Base-by-base conservation (phyloP, 2,888 invertebrate species). In the Branchipolynoe longqiensis region DNA sequence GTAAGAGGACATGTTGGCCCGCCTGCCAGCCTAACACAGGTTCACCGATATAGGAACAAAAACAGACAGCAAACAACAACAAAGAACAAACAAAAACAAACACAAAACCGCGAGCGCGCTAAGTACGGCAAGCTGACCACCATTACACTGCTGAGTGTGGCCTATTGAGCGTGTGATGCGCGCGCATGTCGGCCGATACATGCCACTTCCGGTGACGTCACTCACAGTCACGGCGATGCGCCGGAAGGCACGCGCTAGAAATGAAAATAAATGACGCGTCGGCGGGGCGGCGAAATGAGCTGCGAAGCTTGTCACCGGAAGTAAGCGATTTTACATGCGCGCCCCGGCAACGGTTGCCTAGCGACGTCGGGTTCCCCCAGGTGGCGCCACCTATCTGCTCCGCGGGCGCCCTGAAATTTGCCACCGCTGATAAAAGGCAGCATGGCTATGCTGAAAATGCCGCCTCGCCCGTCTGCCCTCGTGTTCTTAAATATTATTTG, bases 331-430 rank as follows among this genome's bases (percentile, higher is more conserved):
- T 69, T 69, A 69, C 69, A 69, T 38, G 69, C 33, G 38, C 69
- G 18, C 31, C n/a, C 78, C 78, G 54, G 78, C 48, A 41, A 33
- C n/a, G 18, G 41, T 78, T 78, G 78, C 78, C 48, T 48, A 22
- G 48, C 78, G 41, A 14, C 48, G 78, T 48, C 54, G 33, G 54
- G 48, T 48, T 54, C 41, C 78, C 54, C 28, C 31, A n/a, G 78
- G 78, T 78, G 78, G 78, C 78, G 78, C 78, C 78, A 54, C 78
- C 48, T 78, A 78, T 78, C 78, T 78, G 48, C 78, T 25, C 78
- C 78, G 41, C 28, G 31, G 28, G 78, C 22, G 78, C 41, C 54
- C 78, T 6, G 48, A 78, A 78, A 78, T 78, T 78, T 78, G 78
- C 78, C 78, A 78, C 28, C 28, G 78, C 78, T 78, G 78, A 78